phyloP scores from a whole-genome alignment of 2,797 vertebrate genomes.

The Sphenodon punctatus region DNA sequence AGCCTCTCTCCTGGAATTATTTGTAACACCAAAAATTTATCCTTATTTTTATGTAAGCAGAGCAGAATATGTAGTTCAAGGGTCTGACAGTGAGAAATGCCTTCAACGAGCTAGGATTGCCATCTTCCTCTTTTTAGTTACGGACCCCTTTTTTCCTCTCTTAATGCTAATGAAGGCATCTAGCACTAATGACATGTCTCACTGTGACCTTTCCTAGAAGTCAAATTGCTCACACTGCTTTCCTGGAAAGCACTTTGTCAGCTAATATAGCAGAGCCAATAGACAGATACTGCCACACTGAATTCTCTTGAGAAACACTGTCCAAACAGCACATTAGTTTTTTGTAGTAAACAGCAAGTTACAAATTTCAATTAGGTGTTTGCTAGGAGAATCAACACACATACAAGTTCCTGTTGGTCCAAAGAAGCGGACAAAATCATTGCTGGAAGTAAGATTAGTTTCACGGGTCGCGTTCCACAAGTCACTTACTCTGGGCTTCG shows the following conservation, averaged over 20 bases:
- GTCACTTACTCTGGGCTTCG: too few species aligned
- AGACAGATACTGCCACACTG: not conserved
- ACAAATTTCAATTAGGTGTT: not conserved
- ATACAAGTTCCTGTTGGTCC: not conserved
- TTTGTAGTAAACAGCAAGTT: not conserved
- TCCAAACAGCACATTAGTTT: not conserved
- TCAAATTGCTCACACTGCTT: conserved; percentile 12
- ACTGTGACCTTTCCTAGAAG: not conserved
- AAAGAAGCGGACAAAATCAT: not conserved
- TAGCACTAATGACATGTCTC: not conserved
- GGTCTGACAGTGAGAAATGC: not conserved
- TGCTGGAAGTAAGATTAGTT: not conserved
- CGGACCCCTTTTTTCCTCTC: not conserved
- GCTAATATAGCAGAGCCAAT: not conserved
- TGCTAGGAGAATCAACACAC: not conserved
- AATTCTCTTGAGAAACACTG: not conserved
- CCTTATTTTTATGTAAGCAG: conserved; percentile 1
- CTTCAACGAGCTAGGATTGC: not conserved
- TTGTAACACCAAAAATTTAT: not conserved
- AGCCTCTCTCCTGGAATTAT: not conserved
- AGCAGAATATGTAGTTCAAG: not conserved
- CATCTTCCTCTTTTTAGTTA: not conserved
- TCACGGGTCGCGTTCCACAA: too few species aligned
- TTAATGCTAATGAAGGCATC: not conserved
- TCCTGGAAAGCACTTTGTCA: not conserved